Conservation (phyloP, 2,888 invertebrate species). For the Pterostichus niger region DNA sequence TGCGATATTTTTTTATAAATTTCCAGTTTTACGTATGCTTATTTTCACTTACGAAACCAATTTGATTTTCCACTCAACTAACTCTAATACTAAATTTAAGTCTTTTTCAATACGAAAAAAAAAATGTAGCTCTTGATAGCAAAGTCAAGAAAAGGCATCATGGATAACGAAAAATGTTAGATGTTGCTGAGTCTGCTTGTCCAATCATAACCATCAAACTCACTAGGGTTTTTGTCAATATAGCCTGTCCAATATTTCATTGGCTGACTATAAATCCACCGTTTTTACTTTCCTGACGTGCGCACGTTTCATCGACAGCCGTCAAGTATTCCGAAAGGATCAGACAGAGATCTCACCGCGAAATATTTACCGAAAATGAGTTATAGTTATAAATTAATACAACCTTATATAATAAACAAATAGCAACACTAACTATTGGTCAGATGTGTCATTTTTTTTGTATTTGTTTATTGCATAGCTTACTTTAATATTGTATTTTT, state of each 20-base stretch:
- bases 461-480: no score
- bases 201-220: constrained; percentile 24
- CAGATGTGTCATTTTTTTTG: no score
- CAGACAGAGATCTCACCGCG: neutral
- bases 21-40: no score
- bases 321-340: neutral
- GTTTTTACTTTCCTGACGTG: constrained; percentile 33
- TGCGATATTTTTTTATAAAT: no score
- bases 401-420: no score
- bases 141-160: neutral
- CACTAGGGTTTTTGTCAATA: neutral
- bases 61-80: constrained; percentile 12
- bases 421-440: no score
- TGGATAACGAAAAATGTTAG: constrained; percentile 18
- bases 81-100: neutral
- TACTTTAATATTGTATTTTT: no score
- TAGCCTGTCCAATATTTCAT: neutral
- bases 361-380: constrained; percentile 14
- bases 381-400: neutral
- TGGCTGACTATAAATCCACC: constrained; percentile 1
- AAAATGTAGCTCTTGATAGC: neutral
- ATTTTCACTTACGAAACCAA: no score
- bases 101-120: constrained; percentile 20
- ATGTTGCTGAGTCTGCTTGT: constrained; percentile 30
- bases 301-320: constrained; percentile 25